phyloP scores from a whole-genome alignment of 2,888 invertebrate genomes.

The Mylabris sibirica region DNA sequence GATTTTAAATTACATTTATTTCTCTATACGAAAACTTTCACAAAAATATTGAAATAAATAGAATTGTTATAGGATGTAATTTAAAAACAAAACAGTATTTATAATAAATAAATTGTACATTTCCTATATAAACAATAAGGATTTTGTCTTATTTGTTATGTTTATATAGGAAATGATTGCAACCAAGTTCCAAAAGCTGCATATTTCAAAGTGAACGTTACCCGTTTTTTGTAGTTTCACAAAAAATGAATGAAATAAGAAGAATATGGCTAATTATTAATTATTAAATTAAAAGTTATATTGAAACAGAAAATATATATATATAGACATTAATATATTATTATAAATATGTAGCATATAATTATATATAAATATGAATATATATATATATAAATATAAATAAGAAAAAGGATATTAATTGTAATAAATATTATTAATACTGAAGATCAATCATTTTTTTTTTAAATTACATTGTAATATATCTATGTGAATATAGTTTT shows the following conservation, averaged over 20 bases:
- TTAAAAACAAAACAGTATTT: conserved; percentile 7
- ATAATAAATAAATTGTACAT: background rate
- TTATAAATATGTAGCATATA: conserved; percentile 61
- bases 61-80: conserved; percentile 6
- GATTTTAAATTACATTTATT: conserved; percentile 4
- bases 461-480: conserved; percentile 59
- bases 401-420: background rate
- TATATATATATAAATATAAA: background rate
- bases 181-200: conserved; percentile 37
- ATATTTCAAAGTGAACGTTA: conserved; percentile 57
- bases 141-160: no score
- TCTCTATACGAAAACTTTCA: no score
- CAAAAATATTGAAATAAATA: background rate
- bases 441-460: conserved; percentile 56
- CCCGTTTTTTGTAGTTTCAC: conserved; percentile 58
- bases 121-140: background rate
- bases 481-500: conserved; percentile 61
- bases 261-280: conserved; percentile 58
- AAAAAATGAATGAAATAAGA: conserved; percentile 22
- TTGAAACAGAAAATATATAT: conserved; percentile 31
- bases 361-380: conserved; percentile 41
- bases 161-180: background rate
- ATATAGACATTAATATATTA: conserved; percentile 49
- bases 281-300: conserved; percentile 43
- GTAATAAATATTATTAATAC: background rate